A percentile compares a stretch with the other conserved stretches of the same genome.
Evolutionary conservation across 1,140 invertebrate species (phyloP).

Genomic region (Papilio xuthus): DNA sequence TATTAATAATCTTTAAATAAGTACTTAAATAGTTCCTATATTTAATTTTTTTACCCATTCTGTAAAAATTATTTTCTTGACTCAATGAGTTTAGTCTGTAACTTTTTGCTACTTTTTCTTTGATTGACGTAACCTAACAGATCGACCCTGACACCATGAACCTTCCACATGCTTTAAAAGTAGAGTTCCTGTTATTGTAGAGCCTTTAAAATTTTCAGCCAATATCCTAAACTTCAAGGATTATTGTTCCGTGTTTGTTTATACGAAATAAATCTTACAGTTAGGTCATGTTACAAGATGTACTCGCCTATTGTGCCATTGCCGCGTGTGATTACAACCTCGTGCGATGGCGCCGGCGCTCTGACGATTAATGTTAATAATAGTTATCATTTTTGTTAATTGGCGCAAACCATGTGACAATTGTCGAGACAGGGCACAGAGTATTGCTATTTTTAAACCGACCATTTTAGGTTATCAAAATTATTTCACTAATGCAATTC

Average conservation of each 20-base stretch:
- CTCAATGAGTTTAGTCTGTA: too few relatives aligned
- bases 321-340: not conserved
- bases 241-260: not conserved
- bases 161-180: too few relatives aligned
- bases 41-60: too few relatives aligned
- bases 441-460: not conserved
- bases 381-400: constrained; percentile 72
- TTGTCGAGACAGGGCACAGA: not conserved
- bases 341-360: constrained; percentile 59
- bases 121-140: too few relatives aligned
- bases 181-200: too few relatives aligned
- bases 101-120: too few relatives aligned
- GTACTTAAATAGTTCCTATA: too few relatives aligned
- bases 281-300: not conserved
- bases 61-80: too few relatives aligned
- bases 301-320: not conserved
- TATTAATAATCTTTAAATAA: too few relatives aligned
- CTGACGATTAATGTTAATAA: constrained; percentile 63
- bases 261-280: not conserved
- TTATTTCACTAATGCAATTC: not conserved
- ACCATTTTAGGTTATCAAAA: constrained; percentile 9
- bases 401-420: constrained; percentile 51
- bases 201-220: too few relatives aligned
- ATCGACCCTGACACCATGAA: too few relatives aligned
- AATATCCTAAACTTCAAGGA: not conserved